A percentile compares a stretch with the other conserved stretches of the same genome.
phyloP scores from a whole-genome alignment of 2,888 invertebrate genomes.

The Eilema depressum region DNA sequence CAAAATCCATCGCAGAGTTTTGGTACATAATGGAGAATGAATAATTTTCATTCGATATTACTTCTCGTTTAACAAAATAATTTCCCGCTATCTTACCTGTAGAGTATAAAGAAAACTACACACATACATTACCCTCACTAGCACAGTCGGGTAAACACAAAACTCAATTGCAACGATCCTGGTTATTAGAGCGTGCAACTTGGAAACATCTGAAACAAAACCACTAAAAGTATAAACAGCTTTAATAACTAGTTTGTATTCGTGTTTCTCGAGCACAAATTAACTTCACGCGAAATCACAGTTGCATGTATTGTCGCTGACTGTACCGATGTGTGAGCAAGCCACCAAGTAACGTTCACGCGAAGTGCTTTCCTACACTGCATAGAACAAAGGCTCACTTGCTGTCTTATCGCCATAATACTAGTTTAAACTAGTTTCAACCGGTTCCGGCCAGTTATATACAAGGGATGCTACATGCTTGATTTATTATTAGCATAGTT shows the following conservation, averaged over 20 bases:
- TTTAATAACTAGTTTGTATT: neutral
- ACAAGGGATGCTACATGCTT: slow-evolving; percentile 40
- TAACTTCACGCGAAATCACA: slow-evolving; percentile 28
- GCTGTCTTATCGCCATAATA: slow-evolving; percentile 55
- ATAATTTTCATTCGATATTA: no score
- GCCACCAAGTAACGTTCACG: slow-evolving; percentile 40
- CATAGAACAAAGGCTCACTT: slow-evolving; percentile 47
- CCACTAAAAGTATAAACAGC: neutral
- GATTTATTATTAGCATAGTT: slow-evolving; percentile 27
- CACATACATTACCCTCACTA: no score
- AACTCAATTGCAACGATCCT: no score
- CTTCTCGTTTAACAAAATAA: no score
- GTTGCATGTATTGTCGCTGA: slow-evolving; percentile 9
- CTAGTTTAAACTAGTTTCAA: slow-evolving; percentile 53
- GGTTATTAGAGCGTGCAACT: neutral
- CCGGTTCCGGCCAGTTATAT: slow-evolving; percentile 29
- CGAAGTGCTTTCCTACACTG: slow-evolving; percentile 40
- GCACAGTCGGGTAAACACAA: no score
- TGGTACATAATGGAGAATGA: no score
- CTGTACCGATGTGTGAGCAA: slow-evolving; percentile 43
- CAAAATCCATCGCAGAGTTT: no score
- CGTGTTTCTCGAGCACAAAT: slow-evolving; percentile 13
- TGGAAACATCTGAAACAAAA: neutral
- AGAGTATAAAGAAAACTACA: no score
- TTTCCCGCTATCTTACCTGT: no score